Conservation (phyloP, 1,140 invertebrate species). For the Sycophila sp. region DNA sequence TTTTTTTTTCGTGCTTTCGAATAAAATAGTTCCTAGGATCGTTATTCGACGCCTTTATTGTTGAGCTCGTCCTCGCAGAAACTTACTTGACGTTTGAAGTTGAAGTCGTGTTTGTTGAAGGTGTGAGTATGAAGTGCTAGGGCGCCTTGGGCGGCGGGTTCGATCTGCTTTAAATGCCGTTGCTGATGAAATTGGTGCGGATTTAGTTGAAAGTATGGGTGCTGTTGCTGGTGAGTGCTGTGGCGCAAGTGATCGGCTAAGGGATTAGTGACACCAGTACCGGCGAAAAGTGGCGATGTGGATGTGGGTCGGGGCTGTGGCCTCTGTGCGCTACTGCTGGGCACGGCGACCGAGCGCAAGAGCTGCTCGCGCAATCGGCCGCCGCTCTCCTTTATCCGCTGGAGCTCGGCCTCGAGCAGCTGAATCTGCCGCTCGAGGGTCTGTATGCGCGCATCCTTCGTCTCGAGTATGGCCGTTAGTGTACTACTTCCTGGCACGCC, state of each 20-base stretch:
- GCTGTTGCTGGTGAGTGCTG: constrained; percentile 46
- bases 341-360: constrained; percentile 55
- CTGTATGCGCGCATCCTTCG: constrained; percentile 85
- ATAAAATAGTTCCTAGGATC: background rate
- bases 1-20: no score
- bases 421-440: constrained; percentile 85
- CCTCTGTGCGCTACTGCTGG: constrained; percentile 39
- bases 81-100: constrained; percentile 85
- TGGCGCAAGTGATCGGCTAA: constrained; percentile 51
- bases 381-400: constrained; percentile 70
- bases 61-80: constrained; percentile 79
- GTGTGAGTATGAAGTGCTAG: constrained; percentile 60
- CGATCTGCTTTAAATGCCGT: constrained; percentile 59
- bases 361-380: constrained; percentile 58
- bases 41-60: constrained; percentile 66
- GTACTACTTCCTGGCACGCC: constrained; percentile 76
- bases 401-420: constrained; percentile 76
- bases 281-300: constrained; percentile 53
- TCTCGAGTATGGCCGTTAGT: constrained; percentile 81
- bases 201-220: constrained; percentile 44
- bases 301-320: constrained; percentile 26
- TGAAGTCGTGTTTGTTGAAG: constrained; percentile 71
- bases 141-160: constrained; percentile 63
- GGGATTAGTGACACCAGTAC: constrained; percentile 62
- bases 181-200: constrained; percentile 45